Evolutionary conservation across 2,797 vertebrate genomes (phyloP).

Genomic region (Melanotaenia boesemani): DNA sequence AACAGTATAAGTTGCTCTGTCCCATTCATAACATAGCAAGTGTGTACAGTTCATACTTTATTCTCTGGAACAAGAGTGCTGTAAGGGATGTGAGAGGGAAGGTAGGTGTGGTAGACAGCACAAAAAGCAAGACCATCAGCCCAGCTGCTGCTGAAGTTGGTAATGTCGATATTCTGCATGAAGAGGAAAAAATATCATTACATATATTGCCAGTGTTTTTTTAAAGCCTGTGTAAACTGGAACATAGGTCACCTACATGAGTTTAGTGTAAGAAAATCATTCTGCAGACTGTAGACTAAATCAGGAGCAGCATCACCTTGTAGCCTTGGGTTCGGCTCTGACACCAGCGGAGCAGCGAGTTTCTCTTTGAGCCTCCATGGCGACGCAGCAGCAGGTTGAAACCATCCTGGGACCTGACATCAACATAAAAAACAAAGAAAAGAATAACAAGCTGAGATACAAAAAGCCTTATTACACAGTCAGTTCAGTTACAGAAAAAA

Average conservation of each 20-base stretch:
- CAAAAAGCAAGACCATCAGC: constrained; percentile 88
- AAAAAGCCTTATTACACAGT: neutral
- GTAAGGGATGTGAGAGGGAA: constrained; percentile 85
- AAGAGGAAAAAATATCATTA: neutral
- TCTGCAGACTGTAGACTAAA: neutral
- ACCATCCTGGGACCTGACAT: constrained; percentile 82
- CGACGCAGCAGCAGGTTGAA: constrained; percentile 84
- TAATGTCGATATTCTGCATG: constrained; percentile 87
- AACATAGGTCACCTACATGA: neutral
- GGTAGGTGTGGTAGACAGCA: constrained; percentile 88
- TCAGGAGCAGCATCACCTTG: constrained; percentile 71
- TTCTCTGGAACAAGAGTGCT: constrained; percentile 78
- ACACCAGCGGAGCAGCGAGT: constrained; percentile 87
- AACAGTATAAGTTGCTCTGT: constrained; percentile 4
- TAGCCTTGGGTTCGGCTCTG: constrained; percentile 86
- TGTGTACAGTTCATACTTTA: constrained; percentile 75
- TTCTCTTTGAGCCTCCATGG: constrained; percentile 87
- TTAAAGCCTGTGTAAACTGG: neutral
- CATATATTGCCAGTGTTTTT: neutral
- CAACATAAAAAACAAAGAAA: constrained; percentile 9
- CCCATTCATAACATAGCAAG: neutral
- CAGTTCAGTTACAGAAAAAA: constrained; percentile 11
- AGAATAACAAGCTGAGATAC: neutral
- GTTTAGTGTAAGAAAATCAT: neutral
- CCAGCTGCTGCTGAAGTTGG: constrained; percentile 91